These are phyloP conservation scores for Plecotus auritus DNA, from an alignment of 2,113 vertebrate genomes.

Conservation along the genomic window DNA sequence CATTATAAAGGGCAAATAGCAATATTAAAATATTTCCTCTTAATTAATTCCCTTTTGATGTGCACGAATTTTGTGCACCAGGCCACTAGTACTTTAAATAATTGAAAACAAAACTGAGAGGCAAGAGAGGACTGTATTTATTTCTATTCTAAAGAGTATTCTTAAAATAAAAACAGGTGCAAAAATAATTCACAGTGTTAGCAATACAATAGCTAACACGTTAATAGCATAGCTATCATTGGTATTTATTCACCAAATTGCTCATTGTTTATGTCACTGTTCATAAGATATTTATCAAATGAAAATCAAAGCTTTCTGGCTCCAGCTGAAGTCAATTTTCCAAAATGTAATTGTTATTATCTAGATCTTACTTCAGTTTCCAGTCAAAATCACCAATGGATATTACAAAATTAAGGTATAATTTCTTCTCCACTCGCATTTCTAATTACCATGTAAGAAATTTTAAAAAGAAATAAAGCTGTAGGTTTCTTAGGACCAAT, in stretches of 20 bases:
- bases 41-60: too few species aligned
- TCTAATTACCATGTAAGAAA: background rate
- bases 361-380: constrained; percentile 16
- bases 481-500: background rate
- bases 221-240: background rate
- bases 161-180: background rate
- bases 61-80: too few species aligned
- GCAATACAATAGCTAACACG: background rate
- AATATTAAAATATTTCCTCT: too few species aligned
- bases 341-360: background rate
- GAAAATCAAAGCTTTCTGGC: background rate
- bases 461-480: constrained; percentile 38
- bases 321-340: background rate
- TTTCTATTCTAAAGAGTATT: background rate
- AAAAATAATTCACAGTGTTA: background rate
- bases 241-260: background rate
- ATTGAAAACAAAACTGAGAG: background rate
- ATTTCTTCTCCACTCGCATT: constrained; percentile 13
- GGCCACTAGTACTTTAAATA: background rate
- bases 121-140: background rate
- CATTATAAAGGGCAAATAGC: too few species aligned
- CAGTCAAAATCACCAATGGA: background rate
- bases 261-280: background rate
- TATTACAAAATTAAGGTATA: constrained; percentile 30
- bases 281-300: constrained; percentile 5